A percentile compares a stretch with the other conserved stretches of the same genome.
These are phyloP conservation scores for Uromys caudimaculatus DNA, from an alignment of 2,797 vertebrate species.

Conservation along the genomic window DNA sequence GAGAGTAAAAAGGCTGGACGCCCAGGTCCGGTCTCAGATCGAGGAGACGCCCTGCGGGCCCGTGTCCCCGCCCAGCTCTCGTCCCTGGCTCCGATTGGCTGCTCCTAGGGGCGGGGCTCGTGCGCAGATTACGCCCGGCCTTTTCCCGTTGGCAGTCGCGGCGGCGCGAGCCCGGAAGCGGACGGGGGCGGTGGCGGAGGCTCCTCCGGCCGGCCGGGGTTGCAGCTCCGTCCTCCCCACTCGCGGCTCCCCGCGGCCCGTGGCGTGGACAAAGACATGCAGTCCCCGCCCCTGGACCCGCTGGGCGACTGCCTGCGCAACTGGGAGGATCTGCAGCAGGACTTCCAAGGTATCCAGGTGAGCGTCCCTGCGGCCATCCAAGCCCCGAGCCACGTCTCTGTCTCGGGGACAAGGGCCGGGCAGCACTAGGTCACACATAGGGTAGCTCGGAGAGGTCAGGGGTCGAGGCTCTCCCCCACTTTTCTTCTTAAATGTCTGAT, in stretches of 20 bases:
- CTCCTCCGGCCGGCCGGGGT: slow-evolving; percentile 16
- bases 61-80: slow-evolving; percentile 51
- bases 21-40: rapidly evolving
- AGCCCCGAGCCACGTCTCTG: slow-evolving; percentile 10
- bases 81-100: background rate
- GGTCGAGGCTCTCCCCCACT: background rate
- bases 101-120: background rate
- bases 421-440: background rate
- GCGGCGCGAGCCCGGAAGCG: slow-evolving; percentile 74
- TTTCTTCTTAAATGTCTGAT: background rate
- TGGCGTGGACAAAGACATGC: slow-evolving; percentile 70
- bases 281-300: slow-evolving; percentile 68
- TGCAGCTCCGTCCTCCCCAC: background rate
- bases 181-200: slow-evolving; percentile 65
- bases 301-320: slow-evolving; percentile 88
- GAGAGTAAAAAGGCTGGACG: rapidly evolving
- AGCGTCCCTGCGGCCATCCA: background rate
- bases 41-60: rapidly evolving
- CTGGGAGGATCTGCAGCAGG: slow-evolving; percentile 92
- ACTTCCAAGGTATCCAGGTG: slow-evolving; percentile 94
- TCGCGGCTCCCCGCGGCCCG: slow-evolving; percentile 44
- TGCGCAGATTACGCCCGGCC: background rate
- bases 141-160: slow-evolving; percentile 45
- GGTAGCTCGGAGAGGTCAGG: background rate
- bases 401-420: slow-evolving; percentile 56